Evolutionary conservation across 2,113 vertebrate genomes (phyloP).

Genomic region (Myotis davidii): DNA sequence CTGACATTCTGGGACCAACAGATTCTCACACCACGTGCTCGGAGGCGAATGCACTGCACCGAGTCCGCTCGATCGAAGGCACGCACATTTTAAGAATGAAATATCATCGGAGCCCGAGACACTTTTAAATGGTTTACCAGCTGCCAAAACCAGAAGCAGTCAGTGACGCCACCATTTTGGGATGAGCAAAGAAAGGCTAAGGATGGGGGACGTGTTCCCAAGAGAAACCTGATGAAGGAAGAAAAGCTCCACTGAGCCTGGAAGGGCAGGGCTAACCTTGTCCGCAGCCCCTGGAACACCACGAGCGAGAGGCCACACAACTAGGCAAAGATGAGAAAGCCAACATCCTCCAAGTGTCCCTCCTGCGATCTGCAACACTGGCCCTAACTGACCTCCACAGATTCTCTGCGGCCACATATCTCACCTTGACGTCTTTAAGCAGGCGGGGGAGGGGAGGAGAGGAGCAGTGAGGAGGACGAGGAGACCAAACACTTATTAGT

Average conservation of each 20-base stretch:
- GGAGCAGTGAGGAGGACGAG: not conserved
- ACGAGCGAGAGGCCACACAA: constrained; percentile 27
- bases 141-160: constrained; percentile 81
- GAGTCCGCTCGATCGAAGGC: constrained; percentile 75
- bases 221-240: constrained; percentile 77
- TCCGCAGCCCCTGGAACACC: constrained; percentile 9
- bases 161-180: constrained; percentile 76
- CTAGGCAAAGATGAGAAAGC: constrained; percentile 51
- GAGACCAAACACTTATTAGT: constrained; percentile 21
- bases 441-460: not conserved
- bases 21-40: constrained; percentile 77
- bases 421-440: not conserved
- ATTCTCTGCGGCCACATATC: not conserved
- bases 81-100: constrained; percentile 77
- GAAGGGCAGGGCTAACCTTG: not conserved
- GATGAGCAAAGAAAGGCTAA: constrained; percentile 76
- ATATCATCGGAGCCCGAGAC: constrained; percentile 80
- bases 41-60: constrained; percentile 75
- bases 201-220: constrained; percentile 72
- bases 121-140: constrained; percentile 81
- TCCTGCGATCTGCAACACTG: not conserved
- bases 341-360: not conserved
- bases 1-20: constrained; percentile 84
- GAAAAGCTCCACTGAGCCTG: constrained; percentile 66
- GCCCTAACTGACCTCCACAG: not conserved